Conservation (phyloP, 37 sponge, comb jelly and placozoan genomes). For the Crambe crambe region DNA sequence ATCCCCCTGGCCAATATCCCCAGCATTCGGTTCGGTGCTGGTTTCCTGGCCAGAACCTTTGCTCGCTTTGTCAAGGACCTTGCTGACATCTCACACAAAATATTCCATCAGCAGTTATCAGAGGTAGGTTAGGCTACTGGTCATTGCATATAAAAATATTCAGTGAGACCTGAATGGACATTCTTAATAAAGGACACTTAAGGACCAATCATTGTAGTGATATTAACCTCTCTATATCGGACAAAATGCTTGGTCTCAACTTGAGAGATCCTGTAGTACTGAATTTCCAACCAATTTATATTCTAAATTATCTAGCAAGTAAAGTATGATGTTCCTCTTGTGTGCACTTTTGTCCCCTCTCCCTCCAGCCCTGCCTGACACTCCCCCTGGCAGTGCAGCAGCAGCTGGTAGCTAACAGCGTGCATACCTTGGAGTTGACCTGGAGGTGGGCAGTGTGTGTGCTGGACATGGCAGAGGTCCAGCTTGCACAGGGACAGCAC, state of each 20-base stretch:
- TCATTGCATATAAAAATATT: too few species aligned
- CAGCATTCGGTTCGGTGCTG: constrained; percentile 80
- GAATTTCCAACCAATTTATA: too few species aligned
- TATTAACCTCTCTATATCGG: too few species aligned
- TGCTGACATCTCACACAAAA: constrained; percentile 42
- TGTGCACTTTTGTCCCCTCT: neutral
- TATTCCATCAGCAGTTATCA: constrained; percentile 7
- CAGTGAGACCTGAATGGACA: too few species aligned
- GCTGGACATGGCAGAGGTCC: constrained; percentile 79
- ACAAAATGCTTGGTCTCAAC: too few species aligned
- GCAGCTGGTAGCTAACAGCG: constrained; percentile 2
- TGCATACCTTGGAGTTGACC: constrained; percentile 53
- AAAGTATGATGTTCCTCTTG: too few species aligned
- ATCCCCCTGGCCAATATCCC: constrained; percentile 57
- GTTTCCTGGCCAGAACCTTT: constrained; percentile 76
- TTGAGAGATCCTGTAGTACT: too few species aligned
- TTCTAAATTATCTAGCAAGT: too few species aligned
- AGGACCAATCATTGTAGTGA: too few species aligned
- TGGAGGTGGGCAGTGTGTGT: constrained; percentile 71
- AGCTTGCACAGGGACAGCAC: constrained; percentile 61
- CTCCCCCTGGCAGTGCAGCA: constrained; percentile 13
- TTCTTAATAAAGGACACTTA: too few species aligned
- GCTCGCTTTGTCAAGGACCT: constrained; percentile 80
- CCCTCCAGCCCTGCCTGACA: constrained; percentile 11
- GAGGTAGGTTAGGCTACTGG: constrained; percentile 29